Percentiles rank a stretch among this genome's conserved stretches.
These are phyloP conservation scores for Polydesmus complanatus DNA, from an alignment of 2,888 invertebrate genomes.

Conservation along the genomic window DNA sequence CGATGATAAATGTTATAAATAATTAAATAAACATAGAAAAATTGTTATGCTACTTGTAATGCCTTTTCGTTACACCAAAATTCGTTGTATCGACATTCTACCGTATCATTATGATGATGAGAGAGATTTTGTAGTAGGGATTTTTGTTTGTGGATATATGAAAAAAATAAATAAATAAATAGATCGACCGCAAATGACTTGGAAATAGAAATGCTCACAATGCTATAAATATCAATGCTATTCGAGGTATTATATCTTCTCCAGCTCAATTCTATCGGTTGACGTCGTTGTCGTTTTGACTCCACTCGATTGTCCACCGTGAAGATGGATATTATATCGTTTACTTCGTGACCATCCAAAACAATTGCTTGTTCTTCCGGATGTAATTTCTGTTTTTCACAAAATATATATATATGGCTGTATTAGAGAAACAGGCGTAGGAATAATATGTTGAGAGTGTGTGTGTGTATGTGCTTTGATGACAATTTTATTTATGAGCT, in stretches of 20 bases:
- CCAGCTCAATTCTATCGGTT: too few relatives aligned
- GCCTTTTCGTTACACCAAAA: too few relatives aligned
- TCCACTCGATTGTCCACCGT: neutral
- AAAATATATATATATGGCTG: neutral
- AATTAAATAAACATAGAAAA: too few relatives aligned
- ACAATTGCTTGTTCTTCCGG: neutral
- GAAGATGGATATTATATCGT: neutral
- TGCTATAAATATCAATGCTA: neutral
- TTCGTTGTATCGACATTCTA: too few relatives aligned
- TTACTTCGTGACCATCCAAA: neutral
- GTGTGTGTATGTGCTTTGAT: neutral
- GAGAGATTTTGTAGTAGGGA: neutral
- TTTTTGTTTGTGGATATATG: neutral
- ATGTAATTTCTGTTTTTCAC: neutral
- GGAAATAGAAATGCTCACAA: neutral
- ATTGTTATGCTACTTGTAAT: too few relatives aligned
- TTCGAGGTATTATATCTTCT: too few relatives aligned
- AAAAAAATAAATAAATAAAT: neutral
- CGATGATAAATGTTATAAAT: too few relatives aligned
- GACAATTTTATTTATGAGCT: neutral
- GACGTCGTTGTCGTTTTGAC: neutral
- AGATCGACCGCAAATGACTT: neutral
- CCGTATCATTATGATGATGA: neutral
- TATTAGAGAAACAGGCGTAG: too few relatives aligned
- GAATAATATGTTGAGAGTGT: neutral